Percentiles rank a stretch among this genome's conserved stretches.
Evolutionary conservation across 2,888 invertebrate genomes (phyloP).

Genomic region (Ectropis crepuscularia): DNA sequence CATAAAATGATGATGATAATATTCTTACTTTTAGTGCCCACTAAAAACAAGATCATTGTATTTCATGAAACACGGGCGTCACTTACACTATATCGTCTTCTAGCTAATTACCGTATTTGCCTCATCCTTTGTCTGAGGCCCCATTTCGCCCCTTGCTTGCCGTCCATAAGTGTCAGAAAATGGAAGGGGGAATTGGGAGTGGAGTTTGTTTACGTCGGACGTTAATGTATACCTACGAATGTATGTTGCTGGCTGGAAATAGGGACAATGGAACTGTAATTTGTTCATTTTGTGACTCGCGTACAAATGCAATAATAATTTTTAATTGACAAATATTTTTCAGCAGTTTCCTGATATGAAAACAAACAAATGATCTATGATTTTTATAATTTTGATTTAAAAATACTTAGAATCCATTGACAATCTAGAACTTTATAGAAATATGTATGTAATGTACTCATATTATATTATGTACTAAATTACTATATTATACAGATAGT

Average conservation of each 20-base stretch:
- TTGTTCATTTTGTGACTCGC: background rate
- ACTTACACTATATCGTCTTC: conserved; percentile 32
- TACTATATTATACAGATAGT: too few relatives aligned
- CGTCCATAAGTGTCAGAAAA: conserved; percentile 58
- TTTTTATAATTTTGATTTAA: too few relatives aligned
- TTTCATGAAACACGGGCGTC: conserved; percentile 35
- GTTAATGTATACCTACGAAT: conserved; percentile 1
- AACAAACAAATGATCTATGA: too few relatives aligned
- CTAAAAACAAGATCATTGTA: conserved; percentile 9
- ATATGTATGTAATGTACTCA: too few relatives aligned
- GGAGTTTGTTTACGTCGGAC: conserved; percentile 44
- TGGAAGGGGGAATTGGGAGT: conserved; percentile 48
- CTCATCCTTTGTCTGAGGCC: conserved; percentile 47
- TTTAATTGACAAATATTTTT: background rate
- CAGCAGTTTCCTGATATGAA: too few relatives aligned
- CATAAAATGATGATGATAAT: too few relatives aligned
- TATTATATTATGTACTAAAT: too few relatives aligned
- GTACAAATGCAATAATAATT: background rate
- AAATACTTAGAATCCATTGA: too few relatives aligned
- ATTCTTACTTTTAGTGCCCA: conserved; percentile 2
- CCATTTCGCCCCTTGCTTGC: conserved; percentile 56
- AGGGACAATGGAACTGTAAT: background rate
- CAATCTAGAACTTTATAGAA: too few relatives aligned
- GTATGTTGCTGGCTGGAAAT: background rate
- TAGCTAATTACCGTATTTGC: conserved; percentile 63